Base-by-base conservation (phyloP, 1,140 invertebrate genomes). In the Anastrepha ludens region DNA sequence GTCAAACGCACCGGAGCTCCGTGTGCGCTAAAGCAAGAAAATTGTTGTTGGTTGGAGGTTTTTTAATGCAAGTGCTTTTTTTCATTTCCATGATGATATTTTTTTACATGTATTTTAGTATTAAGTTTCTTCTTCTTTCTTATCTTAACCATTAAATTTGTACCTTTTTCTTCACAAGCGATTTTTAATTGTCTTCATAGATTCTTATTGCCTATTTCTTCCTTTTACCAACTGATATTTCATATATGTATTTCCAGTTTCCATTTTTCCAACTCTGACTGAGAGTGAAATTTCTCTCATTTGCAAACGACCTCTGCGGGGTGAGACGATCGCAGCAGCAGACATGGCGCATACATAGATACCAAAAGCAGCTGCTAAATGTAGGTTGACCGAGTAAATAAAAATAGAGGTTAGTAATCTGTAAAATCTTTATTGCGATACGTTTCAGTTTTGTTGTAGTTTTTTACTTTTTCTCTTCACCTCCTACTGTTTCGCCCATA, bases 271-370 rank as follows among this genome's bases (percentile, higher is more conserved):
- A 74, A 55, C 47, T 55, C 47, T 6, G 29, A 29, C 29, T 29
- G 29, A 29, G 29, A 29, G 29, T 81, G 17, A 81, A 29, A 81
- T 81, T 81, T 55, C 47, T 15, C 74, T 81, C 47, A 81, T 81
- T 81, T 29, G 74, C 74, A 13, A 81, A 81, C 47, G 74, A 81
- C 74, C 74, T 81, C 41, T 81, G 47, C 74, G 47, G 74, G 50
- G n/a, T 29, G 47, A 81, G 15, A 11, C n/a, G 74, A 2, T 6
- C 17, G 17, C 41, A 5, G 15, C 5, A 13, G 44, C 44, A 17
- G 47, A 44, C 17, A 47, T 67, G 39, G 20, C 64, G 64, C 65
- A 11, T 29, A 0, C 11, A 11, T n/a, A 8, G 7, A 29, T 8
- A 67, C 7, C n/a, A 13, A 67, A 2, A 29, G 17, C 13, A 74